phyloP scores from a whole-genome alignment of 2,888 invertebrate genomes.

The Ptilodon capucinus region DNA sequence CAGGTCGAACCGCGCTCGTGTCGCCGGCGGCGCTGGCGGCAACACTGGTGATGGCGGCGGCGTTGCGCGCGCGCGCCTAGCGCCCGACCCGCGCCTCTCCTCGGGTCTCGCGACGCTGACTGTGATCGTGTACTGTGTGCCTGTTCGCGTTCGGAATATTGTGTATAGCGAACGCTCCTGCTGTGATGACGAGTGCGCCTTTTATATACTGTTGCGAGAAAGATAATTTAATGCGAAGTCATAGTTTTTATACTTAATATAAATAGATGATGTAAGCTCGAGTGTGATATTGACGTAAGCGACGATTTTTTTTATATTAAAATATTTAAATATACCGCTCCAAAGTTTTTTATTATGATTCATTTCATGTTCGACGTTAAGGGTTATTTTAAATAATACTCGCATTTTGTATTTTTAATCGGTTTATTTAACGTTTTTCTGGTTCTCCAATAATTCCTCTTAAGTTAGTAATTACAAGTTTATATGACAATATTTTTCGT shows the following conservation, averaged over 20 bases:
- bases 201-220: slow-evolving; percentile 73
- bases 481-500: slow-evolving; percentile 81
- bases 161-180: slow-evolving; percentile 70
- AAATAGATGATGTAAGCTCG: slow-evolving; percentile 82
- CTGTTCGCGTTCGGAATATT: slow-evolving; percentile 67
- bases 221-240: slow-evolving; percentile 80
- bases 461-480: slow-evolving; percentile 82
- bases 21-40: slow-evolving; percentile 16
- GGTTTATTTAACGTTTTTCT: slow-evolving; percentile 82
- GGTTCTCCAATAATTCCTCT: slow-evolving; percentile 81
- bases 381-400: slow-evolving; percentile 61
- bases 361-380: neutral
- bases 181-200: slow-evolving; percentile 71
- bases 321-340: slow-evolving; percentile 62
- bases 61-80: slow-evolving; percentile 2
- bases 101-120: slow-evolving; percentile 67
- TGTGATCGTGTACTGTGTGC: slow-evolving; percentile 70
- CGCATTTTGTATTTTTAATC: slow-evolving; percentile 74
- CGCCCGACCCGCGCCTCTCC: slow-evolving; percentile 3
- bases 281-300: slow-evolving; percentile 82
- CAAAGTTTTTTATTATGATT: slow-evolving; percentile 25
- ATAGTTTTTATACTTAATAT: slow-evolving; percentile 82
- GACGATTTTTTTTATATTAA: slow-evolving; percentile 78
- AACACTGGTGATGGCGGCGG: slow-evolving; percentile 29
- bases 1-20: slow-evolving; percentile 16